These are phyloP conservation scores for Coptodon bakossiorum DNA, from an alignment of 2,113 vertebrate genomes.

Conservation along the genomic window DNA sequence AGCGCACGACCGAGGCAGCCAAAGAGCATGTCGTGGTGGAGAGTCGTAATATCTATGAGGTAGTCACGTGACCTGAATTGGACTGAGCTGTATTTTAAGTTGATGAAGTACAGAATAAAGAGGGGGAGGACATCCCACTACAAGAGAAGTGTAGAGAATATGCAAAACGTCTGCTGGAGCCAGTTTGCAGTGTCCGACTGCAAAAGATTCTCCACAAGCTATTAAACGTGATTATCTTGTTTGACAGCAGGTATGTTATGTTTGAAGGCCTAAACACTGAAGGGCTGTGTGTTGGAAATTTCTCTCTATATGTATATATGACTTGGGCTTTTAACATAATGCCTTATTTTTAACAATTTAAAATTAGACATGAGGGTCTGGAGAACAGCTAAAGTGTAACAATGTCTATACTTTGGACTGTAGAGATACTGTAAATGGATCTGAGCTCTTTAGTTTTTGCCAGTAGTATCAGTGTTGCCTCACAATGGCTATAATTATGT, in stretches of 20 bases:
- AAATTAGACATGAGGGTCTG: not conserved
- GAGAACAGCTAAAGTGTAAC: not conserved
- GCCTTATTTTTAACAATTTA: not conserved
- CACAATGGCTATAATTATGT: conserved; percentile 26
- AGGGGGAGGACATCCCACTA: not conserved
- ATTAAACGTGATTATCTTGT: not conserved
- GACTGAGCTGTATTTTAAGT: not conserved
- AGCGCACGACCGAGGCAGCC: not conserved
- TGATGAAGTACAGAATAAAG: not conserved
- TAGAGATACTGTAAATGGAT: not conserved
- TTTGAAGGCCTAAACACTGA: not conserved
- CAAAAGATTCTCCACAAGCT: not conserved
- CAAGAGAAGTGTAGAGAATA: not conserved
- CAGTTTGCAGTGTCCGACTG: not conserved
- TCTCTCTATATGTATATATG: not conserved
- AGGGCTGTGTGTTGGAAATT: not conserved
- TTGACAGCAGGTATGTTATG: not conserved
- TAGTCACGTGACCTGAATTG: not conserved
- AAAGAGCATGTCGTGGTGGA: not conserved
- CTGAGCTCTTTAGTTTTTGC: not conserved
- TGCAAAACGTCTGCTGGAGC: not conserved
- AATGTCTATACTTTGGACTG: not conserved
- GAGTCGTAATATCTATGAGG: not conserved
- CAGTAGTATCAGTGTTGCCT: conserved; percentile 7
- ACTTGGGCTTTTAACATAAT: not conserved